Percentiles rank a stretch among this genome's conserved stretches.
phyloP scores from a whole-genome alignment of 53 echinoderm and acorn worm genomes.

The Hippasteria phrygiana region DNA sequence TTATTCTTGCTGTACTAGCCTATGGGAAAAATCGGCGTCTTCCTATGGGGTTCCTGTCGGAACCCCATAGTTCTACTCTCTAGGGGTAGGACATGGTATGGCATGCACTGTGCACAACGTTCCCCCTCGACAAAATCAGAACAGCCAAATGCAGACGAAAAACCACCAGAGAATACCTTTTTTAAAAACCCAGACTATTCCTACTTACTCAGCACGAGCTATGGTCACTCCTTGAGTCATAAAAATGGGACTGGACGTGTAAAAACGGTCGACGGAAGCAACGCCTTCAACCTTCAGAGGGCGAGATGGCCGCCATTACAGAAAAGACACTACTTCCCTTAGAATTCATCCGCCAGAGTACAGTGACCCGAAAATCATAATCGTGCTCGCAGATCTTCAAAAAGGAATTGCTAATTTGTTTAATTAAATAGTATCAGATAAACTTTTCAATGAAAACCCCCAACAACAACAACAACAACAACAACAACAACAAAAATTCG shows the following conservation, averaged over 20 bases:
- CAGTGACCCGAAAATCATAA: not conserved
- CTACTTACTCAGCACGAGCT: conserved; percentile 38
- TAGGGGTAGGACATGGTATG: too few species aligned
- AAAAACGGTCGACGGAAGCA: not conserved
- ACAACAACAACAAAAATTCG: too few species aligned
- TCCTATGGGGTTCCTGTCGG: too few species aligned
- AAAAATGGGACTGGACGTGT: conserved; percentile 8
- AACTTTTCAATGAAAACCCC: too few species aligned
- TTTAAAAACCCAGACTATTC: not conserved
- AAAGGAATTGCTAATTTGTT: too few species aligned
- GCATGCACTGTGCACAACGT: not conserved
- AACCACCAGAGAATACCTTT: not conserved
- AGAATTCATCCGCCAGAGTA: conserved; percentile 44
- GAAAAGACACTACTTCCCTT: conserved; percentile 32
- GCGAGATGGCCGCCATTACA: conserved; percentile 47
- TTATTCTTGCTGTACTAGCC: too few species aligned
- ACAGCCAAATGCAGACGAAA: not conserved
- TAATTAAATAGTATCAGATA: too few species aligned
- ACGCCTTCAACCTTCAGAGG: conserved; percentile 12
- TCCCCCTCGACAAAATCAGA: not conserved
- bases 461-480: too few species aligned
- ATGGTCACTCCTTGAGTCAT: conserved; percentile 19
- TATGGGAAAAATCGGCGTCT: too few species aligned
- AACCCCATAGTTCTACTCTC: too few species aligned
- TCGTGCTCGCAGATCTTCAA: not conserved